Base-by-base conservation (phyloP, 2,113 vertebrate genomes). In the Ophiodon elongatus region DNA sequence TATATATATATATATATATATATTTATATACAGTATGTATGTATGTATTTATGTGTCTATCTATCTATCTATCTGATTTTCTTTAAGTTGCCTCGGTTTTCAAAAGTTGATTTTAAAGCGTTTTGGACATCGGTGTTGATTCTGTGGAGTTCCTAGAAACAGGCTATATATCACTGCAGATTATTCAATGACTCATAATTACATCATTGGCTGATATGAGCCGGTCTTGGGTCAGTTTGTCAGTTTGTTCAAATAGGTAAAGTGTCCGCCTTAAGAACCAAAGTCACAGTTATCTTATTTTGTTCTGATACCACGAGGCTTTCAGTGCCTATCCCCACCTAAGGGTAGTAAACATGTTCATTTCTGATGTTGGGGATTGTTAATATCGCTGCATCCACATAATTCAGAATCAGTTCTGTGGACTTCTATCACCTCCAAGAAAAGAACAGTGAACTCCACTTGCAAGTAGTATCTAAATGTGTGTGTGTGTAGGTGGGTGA, bases 101-200 rank as follows among this genome's bases (percentile, higher is more conserved):
- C 31, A 19, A 2, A 33, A 27, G 14, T 33, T 33, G 17, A 27
- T 62, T 33, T 57, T 27, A 59, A 15, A 43, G 37, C n/a, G 17
- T 67, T 45, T 67, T 43, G 6, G 39, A 67, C 15, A 14, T 43
- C 41, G 2, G 41, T 43, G 41, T 43, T 4, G 41, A 43, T 43
- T 43, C 41, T 43, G 41, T 3, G 2, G 11, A 43, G 43, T 45
- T 45, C 43, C 11, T 50, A 71, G 72, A 57, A 81, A 79, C 63
- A 50, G n/a, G 29, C 57, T 27, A 1, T 31, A 56, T 25, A 56
- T 76, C 45, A 57, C 68, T 23, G 10, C 70, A 9, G 56, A 64
- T 77, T 68, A 45, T 57, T 83, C 31, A 52, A 47, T 78, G 76
- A 83, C 57, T 67, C 43, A 74, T 27, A 3, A 66, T 76, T 35